These are phyloP conservation scores for Nycticryphes semicollaris DNA, from an alignment of 2,113 vertebrate species.

Conservation along the genomic window DNA sequence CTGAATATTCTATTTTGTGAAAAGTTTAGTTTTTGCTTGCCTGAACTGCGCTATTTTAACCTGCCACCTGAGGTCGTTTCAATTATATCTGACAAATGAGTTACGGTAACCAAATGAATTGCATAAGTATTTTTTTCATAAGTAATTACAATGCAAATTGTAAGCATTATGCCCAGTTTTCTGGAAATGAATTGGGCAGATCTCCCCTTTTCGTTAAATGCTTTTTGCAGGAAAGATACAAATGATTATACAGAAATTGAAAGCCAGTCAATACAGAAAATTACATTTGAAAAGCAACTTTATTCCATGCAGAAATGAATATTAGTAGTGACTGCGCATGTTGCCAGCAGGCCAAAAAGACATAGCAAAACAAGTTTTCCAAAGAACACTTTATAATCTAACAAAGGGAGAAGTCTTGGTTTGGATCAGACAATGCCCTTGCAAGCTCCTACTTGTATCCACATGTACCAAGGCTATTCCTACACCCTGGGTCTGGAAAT, in stretches of 20 bases:
- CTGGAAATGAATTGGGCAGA: constrained; percentile 46
- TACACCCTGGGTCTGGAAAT: background rate
- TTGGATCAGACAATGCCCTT: background rate
- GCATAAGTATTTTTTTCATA: constrained; percentile 50
- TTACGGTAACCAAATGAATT: constrained; percentile 63
- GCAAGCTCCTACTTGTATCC: background rate
- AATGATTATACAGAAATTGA: constrained; percentile 40
- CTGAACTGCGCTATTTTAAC: constrained; percentile 63
- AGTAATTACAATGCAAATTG: constrained; percentile 73
- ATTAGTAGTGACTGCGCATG: background rate
- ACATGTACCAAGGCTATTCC: background rate
- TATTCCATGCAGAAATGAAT: background rate
- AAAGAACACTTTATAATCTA: background rate
- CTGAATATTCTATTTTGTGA: background rate
- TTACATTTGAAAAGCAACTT: constrained; percentile 34
- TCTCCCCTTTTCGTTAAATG: background rate
- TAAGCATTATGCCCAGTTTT: constrained; percentile 45
- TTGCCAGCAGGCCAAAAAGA: background rate
- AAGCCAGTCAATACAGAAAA: constrained; percentile 44
- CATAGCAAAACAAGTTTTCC: background rate
- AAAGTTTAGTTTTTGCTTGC: constrained; percentile 24
- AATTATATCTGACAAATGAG: constrained; percentile 74
- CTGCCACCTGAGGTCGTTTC: constrained; percentile 69
- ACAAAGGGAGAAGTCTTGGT: background rate
- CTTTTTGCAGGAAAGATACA: constrained; percentile 44